Evolutionary conservation across 2,888 invertebrate species (phyloP).

Genomic region (Erebia epiphron): DNA sequence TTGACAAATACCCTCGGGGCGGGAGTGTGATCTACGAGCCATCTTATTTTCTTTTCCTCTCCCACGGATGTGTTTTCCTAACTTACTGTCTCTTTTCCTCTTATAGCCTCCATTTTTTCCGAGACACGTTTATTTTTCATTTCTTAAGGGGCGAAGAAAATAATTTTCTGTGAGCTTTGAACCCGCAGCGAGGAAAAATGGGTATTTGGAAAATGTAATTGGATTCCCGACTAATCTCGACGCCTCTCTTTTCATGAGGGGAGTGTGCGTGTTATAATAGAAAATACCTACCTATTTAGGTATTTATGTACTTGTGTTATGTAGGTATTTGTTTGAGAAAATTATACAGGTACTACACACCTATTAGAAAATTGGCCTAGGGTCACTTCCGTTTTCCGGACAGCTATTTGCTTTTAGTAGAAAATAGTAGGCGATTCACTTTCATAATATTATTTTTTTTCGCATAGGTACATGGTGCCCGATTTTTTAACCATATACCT

Average conservation of each 20-base stretch:
- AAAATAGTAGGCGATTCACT: too few relatives aligned
- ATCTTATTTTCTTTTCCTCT: conserved; percentile 48
- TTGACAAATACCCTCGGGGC: conserved; percentile 64
- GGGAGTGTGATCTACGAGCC: conserved; percentile 44
- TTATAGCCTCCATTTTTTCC: conserved; percentile 55
- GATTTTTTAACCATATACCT: too few relatives aligned
- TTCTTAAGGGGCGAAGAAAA: conserved; percentile 76
- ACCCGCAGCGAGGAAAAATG: conserved; percentile 75
- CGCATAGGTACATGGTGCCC: too few relatives aligned
- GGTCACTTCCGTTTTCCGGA: too few relatives aligned
- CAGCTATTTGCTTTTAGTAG: too few relatives aligned
- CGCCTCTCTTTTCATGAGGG: conserved; percentile 66
- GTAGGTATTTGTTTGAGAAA: conserved; percentile 1
- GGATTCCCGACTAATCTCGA: conserved; percentile 78
- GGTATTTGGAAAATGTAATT: conserved; percentile 80
- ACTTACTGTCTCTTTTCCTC: conserved; percentile 51
- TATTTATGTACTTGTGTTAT: not conserved
- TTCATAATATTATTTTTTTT: too few relatives aligned
- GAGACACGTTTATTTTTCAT: conserved; percentile 78
- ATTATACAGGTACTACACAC: not conserved
- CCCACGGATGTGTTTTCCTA: conserved; percentile 37
- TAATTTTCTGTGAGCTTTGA: conserved; percentile 81
- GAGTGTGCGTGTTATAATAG: conserved; percentile 66
- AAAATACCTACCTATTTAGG: conserved; percentile 46
- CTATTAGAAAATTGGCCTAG: too few relatives aligned